phyloP scores from a whole-genome alignment of 2,797 vertebrate species.

The Myripristis murdjan region DNA sequence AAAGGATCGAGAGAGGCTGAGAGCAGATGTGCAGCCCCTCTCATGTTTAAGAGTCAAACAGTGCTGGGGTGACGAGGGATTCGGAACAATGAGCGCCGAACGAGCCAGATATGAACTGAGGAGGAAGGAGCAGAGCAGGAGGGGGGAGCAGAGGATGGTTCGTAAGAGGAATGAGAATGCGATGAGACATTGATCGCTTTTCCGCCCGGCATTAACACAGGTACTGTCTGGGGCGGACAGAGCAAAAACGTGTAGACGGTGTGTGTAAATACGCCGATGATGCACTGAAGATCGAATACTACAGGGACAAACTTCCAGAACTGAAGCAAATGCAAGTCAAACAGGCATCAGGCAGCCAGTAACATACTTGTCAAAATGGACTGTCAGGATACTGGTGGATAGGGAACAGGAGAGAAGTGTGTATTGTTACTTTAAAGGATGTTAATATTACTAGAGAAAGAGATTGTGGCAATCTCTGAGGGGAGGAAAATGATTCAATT shows the following conservation, averaged over 20 bases:
- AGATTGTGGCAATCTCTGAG: no score
- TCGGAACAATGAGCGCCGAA: constrained; percentile 3
- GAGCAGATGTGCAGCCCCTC: constrained; percentile 6
- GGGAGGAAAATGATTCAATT: no score
- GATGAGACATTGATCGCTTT: background rate
- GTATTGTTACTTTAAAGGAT: no score
- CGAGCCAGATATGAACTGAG: constrained; percentile 8
- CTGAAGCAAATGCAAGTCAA: no score
- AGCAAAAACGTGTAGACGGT: background rate
- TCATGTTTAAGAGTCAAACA: constrained; percentile 31
- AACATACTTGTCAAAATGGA: no score
- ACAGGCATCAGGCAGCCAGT: no score
- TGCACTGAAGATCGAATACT: constrained; percentile 5
- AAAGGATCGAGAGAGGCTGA: constrained; percentile 18
- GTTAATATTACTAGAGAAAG: no score
- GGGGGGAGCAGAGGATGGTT: background rate
- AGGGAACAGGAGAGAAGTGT: no score
- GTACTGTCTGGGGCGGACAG: no score
- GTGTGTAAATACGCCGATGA: background rate
- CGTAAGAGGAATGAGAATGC: constrained; percentile 14
- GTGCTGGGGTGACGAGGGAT: constrained; percentile 4
- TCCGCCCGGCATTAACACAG: no score
- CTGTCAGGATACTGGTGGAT: no score
- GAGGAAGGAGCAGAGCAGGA: background rate
- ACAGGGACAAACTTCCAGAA: no score